These are phyloP conservation scores for Lepus oiostolus DNA, from an alignment of 2,797 vertebrate species.

Conservation along the genomic window DNA sequence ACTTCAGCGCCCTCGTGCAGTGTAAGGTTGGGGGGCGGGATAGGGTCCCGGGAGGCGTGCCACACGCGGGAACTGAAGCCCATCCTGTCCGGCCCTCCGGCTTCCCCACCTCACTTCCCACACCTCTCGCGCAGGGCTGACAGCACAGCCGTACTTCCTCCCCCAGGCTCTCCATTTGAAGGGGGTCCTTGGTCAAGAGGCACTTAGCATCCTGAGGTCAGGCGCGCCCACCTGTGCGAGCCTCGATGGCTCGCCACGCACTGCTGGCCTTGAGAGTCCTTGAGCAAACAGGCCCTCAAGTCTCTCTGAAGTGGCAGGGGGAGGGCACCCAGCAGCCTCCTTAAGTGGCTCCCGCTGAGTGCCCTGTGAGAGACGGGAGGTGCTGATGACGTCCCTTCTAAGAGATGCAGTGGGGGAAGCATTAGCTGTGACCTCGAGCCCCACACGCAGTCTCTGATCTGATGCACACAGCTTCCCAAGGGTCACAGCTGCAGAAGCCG, in stretches of 20 bases:
- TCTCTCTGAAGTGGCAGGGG: neutral
- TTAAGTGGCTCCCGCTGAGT: neutral
- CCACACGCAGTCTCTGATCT: neutral
- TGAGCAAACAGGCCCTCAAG: neutral
- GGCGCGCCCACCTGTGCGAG: neutral
- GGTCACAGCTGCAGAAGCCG: neutral
- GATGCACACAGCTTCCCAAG: neutral
- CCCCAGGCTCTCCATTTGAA: neutral
- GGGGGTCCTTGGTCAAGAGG: neutral
- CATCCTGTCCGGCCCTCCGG: neutral
- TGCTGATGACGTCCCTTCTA: neutral
- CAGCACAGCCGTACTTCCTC: too few species aligned
- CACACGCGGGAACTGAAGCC: neutral
- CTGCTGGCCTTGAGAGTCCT: neutral
- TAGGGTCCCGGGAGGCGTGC: neutral
- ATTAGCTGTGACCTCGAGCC: neutral
- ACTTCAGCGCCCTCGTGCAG: neutral
- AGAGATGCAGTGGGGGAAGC: neutral
- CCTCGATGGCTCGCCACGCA: neutral
- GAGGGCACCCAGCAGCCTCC: neutral
- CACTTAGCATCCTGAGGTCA: neutral
- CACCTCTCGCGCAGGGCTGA: neutral
- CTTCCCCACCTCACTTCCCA: neutral
- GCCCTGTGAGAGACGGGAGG: neutral
- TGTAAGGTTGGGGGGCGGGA: neutral